Evolutionary conservation across 2,888 invertebrate species (phyloP).

Genomic region (Cephus pygmeus): DNA sequence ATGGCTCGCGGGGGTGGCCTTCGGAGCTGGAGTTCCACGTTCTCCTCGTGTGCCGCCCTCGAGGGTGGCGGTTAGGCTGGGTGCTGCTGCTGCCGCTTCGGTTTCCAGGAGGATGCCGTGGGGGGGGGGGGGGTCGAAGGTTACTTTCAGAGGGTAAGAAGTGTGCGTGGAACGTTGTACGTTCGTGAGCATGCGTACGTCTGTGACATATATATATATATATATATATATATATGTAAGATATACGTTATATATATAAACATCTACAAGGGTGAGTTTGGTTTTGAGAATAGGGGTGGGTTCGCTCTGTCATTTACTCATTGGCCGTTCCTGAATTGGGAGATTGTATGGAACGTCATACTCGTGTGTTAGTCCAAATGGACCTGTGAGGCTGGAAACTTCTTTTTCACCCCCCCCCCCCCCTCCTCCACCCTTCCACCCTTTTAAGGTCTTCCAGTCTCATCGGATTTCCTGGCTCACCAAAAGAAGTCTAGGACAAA

Average conservation of each 20-base stretch:
- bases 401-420: constrained; percentile 36
- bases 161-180: constrained; percentile 23
- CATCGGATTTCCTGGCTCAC: too few relatives aligned
- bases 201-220: constrained; percentile 19
- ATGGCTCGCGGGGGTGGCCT: constrained; percentile 36
- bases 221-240: too few relatives aligned
- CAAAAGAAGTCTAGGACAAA: too few relatives aligned
- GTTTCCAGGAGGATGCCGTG: constrained; percentile 4
- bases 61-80: neutral
- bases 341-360: too few relatives aligned
- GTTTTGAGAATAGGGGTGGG: constrained; percentile 41
- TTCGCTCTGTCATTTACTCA: constrained; percentile 58
- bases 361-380: constrained; percentile 32
- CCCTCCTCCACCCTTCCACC: constrained; percentile 12
- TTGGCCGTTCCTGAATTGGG: constrained; percentile 38
- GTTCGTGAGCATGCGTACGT: constrained; percentile 28
- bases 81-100: constrained; percentile 14
- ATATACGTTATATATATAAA: neutral
- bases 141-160: constrained; percentile 3
- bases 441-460: too few relatives aligned
- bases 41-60: neutral
- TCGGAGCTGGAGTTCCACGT: constrained; percentile 29
- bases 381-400: constrained; percentile 34
- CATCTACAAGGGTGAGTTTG: constrained; percentile 31
- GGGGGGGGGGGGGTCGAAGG: neutral